Evolutionary conservation across 2,113 vertebrate species (phyloP), one percentile per base, ranked within the genome.

Genomic region (Nannospalax galili): DNA sequence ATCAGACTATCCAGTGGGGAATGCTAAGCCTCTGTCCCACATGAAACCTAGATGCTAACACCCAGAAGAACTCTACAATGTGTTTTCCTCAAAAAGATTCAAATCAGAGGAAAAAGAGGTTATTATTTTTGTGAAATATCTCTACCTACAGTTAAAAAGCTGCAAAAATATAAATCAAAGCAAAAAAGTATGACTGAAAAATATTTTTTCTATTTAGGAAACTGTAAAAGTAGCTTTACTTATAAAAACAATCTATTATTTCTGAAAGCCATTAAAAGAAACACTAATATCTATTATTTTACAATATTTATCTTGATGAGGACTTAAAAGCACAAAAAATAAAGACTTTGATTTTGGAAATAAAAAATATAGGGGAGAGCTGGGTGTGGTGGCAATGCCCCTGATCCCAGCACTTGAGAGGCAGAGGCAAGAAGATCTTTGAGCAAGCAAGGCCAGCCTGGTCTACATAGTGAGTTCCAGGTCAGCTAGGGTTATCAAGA

Each of bases 191-290:
- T 70, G 45, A 6, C 64, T 65, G 4, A 52, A 93, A 56, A 77
- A 56, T 26, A 9, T 30, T 92, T 56, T 82, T n/a, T 88, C 32
- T 87, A 70, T 30, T 37, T 92, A 78, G n/a, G 78, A 45, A 82
- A 70, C 77, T 30, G 11, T 45, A 85, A 84, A 92, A 60, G 35
- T 65, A 20, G 58, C 30, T 70, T 86, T 96, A 22, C 80, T 92
- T 79, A 45, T 89, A 96, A 77, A 92, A 95, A 64, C 19, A 77
- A 91, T 72, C 9, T 84, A 7, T 92, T 48, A 88, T 48, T 92
- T 87, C 72, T 85, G 32, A 92, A 97, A 92, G 26, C 32, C 26
- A 91, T 40, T 75, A 64, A 93, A 92, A 45, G 75, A 90, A 84
- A 40, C 22, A 89, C 40, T n/a, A 65, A 93, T 1, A 40, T 42